phyloP scores from a whole-genome alignment of 2,888 invertebrate species.

The Coelogynopora nodosa region DNA sequence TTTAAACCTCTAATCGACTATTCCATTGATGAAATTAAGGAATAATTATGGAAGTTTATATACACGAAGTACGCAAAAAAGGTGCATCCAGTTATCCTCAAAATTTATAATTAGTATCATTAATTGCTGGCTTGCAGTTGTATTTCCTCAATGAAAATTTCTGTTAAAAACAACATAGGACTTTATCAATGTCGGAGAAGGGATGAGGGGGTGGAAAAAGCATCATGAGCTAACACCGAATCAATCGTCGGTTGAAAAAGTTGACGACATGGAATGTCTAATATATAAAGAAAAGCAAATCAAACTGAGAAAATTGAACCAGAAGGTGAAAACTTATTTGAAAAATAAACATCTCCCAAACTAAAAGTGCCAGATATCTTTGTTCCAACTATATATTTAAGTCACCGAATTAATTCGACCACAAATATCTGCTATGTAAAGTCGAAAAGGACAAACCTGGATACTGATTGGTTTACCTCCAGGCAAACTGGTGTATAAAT shows the following conservation, averaged over 20 bases:
- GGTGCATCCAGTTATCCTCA: not conserved
- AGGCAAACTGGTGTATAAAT: too few species aligned
- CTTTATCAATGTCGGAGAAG: not conserved
- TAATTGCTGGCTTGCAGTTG: not conserved
- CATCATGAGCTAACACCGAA: not conserved
- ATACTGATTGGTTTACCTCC: too few species aligned
- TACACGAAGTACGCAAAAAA: not conserved
- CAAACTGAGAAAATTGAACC: not conserved
- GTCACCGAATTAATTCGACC: too few species aligned
- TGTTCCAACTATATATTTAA: too few species aligned
- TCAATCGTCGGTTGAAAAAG: constrained; percentile 19
- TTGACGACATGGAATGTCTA: not conserved
- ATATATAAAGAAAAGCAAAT: constrained; percentile 21
- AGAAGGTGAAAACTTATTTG: too few species aligned
- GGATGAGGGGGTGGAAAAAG: not conserved
- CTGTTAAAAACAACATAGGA: constrained; percentile 17
- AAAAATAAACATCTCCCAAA: too few species aligned
- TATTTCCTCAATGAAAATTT: not conserved
- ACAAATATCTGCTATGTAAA: too few species aligned
- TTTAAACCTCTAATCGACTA: not conserved
- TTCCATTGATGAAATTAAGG: not conserved
- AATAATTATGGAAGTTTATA: not conserved
- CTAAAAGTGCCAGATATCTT: too few species aligned
- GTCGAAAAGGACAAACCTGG: too few species aligned
- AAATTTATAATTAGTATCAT: not conserved